These are phyloP conservation scores for Manacus vitellinus DNA, from an alignment of 2,113 vertebrate species.

Conservation along the genomic window DNA sequence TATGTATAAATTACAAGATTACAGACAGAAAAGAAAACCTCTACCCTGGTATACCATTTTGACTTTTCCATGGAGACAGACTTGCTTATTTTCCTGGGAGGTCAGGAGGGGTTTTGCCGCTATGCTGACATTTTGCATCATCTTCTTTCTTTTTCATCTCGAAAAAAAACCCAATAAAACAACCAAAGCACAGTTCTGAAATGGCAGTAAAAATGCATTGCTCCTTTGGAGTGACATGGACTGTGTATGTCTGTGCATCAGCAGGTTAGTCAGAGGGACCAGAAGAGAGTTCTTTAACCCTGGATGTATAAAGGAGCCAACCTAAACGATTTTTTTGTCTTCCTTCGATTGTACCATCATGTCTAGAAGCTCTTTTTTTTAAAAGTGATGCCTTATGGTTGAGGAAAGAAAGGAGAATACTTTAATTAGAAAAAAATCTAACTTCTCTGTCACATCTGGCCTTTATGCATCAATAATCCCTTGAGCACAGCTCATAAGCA, in stretches of 20 bases:
- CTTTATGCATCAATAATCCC: conserved; percentile 16
- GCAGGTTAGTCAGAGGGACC: neutral
- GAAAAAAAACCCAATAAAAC: neutral
- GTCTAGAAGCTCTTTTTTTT: neutral
- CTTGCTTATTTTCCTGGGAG: neutral
- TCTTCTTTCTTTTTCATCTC: neutral
- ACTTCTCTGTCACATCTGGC: conserved; percentile 17
- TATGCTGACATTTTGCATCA: neutral
- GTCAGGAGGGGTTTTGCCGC: neutral
- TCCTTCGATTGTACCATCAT: neutral
- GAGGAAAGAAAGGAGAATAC: neutral
- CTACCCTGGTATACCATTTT: neutral
- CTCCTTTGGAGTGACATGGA: neutral
- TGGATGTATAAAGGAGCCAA: neutral
- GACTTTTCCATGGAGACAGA: neutral
- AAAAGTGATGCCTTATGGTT: neutral
- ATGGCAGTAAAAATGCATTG: neutral
- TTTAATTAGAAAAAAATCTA: neutral
- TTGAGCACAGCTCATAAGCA: conserved; percentile 8
- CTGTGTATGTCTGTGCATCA: neutral
- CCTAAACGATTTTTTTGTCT: neutral
- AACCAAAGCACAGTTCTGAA: neutral
- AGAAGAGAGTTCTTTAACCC: neutral
- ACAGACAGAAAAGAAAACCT: neutral
- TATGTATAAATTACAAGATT: neutral